These are phyloP conservation scores for Pyrocephalus nanus DNA, from an alignment of 2,797 vertebrate genomes.

Conservation along the genomic window DNA sequence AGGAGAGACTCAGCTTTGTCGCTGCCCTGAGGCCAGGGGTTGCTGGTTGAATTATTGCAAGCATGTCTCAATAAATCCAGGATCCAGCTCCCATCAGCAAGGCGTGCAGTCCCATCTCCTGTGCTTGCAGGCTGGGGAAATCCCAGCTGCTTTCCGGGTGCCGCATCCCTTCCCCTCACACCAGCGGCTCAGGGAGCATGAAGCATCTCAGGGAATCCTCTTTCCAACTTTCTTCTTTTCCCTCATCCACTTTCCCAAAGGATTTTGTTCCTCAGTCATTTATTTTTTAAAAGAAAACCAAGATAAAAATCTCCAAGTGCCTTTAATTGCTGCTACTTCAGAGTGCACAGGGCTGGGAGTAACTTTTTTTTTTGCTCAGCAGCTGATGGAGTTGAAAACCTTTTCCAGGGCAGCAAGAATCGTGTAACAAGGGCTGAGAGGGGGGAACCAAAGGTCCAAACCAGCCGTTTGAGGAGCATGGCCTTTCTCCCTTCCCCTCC, in stretches of 20 bases:
- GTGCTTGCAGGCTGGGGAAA: background rate
- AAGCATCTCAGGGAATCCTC: rapidly evolving
- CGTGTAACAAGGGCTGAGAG: background rate
- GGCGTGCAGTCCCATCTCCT: rapidly evolving
- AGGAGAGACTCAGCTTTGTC: rapidly evolving
- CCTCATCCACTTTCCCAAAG: background rate
- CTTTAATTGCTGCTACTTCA: background rate
- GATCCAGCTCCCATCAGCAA: background rate
- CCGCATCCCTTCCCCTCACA: rapidly evolving
- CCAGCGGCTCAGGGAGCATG: rapidly evolving
- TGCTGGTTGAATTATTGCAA: background rate
- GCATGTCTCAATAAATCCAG: background rate
- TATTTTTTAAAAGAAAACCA: background rate
- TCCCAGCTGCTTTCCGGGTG: background rate
- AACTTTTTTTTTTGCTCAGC: background rate
- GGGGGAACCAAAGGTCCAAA: background rate
- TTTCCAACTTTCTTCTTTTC: background rate
- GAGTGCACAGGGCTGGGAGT: background rate
- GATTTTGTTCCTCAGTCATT: background rate
- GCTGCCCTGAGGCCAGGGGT: background rate
- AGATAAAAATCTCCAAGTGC: background rate
- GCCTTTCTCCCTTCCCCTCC: background rate
- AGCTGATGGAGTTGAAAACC: background rate
- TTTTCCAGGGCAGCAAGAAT: background rate
- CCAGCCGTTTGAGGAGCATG: rapidly evolving